Percentiles rank a stretch among this genome's conserved stretches.
Evolutionary conservation across 2,797 vertebrate genomes (phyloP).

Genomic region (Picus viridis): DNA sequence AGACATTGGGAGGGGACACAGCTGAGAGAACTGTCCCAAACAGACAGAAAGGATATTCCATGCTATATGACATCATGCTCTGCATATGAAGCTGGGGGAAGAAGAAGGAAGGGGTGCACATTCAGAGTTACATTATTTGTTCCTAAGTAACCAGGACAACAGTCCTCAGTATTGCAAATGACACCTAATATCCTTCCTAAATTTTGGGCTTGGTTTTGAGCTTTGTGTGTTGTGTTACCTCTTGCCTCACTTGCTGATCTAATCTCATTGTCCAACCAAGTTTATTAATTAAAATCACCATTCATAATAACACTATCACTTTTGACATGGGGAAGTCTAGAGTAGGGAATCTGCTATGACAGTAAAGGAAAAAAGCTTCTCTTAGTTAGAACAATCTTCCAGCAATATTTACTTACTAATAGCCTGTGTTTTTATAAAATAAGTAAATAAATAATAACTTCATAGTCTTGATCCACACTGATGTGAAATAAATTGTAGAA

Average conservation of each 20-base stretch:
- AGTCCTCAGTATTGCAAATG: background rate
- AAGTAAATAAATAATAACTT: background rate
- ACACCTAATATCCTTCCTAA: background rate
- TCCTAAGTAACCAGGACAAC: background rate
- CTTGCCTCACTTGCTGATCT: background rate
- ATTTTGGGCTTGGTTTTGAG: background rate
- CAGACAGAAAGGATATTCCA: background rate
- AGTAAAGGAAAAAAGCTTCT: background rate
- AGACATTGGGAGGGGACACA: background rate
- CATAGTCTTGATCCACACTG: background rate
- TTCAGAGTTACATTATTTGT: background rate
- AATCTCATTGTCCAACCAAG: background rate
- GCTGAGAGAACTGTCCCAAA: background rate
- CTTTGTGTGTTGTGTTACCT: background rate
- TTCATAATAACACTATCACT: background rate
- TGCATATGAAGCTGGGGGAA: background rate
- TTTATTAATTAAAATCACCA: background rate
- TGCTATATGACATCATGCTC: background rate
- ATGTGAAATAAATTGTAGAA: background rate
- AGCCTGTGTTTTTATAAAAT: background rate
- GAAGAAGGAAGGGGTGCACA: background rate
- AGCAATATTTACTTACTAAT: background rate
- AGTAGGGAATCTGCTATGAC: background rate
- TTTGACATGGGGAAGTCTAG: background rate
- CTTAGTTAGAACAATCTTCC: background rate